phyloP scores from a whole-genome alignment of 2,888 invertebrate genomes.

The Xestia sexstrigata region DNA sequence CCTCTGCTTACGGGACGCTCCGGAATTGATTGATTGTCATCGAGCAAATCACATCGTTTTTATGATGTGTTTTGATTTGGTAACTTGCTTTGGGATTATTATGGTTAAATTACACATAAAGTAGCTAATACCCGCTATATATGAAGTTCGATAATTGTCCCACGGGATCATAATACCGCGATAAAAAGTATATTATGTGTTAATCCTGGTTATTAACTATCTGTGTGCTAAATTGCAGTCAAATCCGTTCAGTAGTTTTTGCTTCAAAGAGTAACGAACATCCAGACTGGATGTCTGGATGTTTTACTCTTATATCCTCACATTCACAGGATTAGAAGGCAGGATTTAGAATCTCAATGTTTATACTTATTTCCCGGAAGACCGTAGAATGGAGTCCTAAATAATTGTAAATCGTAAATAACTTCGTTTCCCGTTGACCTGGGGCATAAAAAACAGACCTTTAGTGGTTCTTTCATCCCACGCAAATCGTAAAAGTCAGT shows the following conservation, averaged over 20 bases:
- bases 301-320: no score
- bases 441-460: slow-evolving; percentile 40
- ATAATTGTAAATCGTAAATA: slow-evolving; percentile 46
- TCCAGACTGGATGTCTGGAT: no score
- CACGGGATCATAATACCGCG: no score
- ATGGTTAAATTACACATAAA: no score
- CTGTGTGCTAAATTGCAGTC: no score
- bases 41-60: not conserved
- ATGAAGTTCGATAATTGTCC: no score
- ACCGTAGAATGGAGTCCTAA: slow-evolving; percentile 16
- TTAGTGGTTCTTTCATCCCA: slow-evolving; percentile 30
- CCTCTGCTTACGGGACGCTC: not conserved
- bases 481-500: slow-evolving; percentile 47
- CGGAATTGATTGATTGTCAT: not conserved
- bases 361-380: slow-evolving; percentile 1
- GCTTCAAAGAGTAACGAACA: no score
- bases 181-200: no score
- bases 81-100: not conserved
- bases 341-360: not conserved
- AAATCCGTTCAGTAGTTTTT: no score
- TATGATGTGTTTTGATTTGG: not conserved
- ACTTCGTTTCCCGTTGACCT: slow-evolving; percentile 45
- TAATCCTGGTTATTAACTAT: no score
- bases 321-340: no score
- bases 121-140: no score